Evolutionary conservation across 2,888 invertebrate genomes (phyloP).

Genomic region (Lasioglossum morio): DNA sequence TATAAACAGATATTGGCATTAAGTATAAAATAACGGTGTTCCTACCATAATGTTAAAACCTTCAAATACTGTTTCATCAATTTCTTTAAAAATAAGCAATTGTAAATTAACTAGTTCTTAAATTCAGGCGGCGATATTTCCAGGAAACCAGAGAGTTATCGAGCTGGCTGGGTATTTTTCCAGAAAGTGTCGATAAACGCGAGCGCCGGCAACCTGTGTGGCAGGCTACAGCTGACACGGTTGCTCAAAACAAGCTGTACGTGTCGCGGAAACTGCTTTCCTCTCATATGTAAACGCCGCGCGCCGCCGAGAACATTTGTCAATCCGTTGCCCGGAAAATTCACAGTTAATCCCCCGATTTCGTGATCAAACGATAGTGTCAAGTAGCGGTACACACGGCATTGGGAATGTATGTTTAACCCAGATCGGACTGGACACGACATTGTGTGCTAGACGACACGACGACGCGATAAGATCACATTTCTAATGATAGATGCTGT

Average conservation of each 20-base stretch:
- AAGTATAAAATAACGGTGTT: no score
- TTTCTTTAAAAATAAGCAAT: no score
- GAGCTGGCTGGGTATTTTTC: background rate
- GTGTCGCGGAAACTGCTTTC: background rate
- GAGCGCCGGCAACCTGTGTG: background rate
- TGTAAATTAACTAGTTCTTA: no score
- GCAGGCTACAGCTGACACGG: background rate
- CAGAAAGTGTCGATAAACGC: background rate
- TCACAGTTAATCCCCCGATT: constrained; percentile 21
- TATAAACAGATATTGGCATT: no score
- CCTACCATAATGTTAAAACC: no score
- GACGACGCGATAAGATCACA: constrained; percentile 36
- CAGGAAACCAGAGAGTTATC: background rate
- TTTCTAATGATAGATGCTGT: constrained; percentile 42
- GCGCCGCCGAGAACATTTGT: background rate
- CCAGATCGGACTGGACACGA: constrained; percentile 40
- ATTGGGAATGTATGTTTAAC: constrained; percentile 49
- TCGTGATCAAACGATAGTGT: constrained; percentile 34
- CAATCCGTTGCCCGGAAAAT: constrained; percentile 27
- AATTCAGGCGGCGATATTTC: no score
- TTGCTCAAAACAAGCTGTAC: background rate
- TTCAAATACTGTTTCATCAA: no score
- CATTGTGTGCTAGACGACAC: constrained; percentile 27
- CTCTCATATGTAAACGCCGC: no score
- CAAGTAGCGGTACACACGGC: constrained; percentile 40